Base-by-base conservation (phyloP, 2,888 invertebrate species). In the Byasa hedistus region DNA sequence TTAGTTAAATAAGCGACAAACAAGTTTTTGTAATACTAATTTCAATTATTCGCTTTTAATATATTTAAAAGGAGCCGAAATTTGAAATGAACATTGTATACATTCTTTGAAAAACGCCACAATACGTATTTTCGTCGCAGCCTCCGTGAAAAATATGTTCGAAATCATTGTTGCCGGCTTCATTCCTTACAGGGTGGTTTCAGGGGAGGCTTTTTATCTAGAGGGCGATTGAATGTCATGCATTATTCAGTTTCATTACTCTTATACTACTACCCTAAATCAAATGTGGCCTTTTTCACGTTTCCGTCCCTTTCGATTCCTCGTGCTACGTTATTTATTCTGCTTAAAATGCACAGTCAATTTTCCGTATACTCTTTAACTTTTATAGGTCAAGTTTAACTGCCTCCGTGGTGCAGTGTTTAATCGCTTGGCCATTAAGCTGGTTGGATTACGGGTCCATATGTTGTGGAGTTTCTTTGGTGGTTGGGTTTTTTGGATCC, bases 221-320 rank as follows among this genome's bases (percentile, higher is more conserved):
- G 48, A n/a, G 22, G 52, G n/a, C 52, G 21, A 86, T 88, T 86
- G 86, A 79, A 80, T 71, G 81, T 78, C 80, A 89, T 90, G 86
- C 88, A 90, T 90, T 89, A 90, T 90, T 90, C 90, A 90, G 87
- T 88, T 89, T 90, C 90, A 90, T 90, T 90, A 89, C 89, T 87
- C 82, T 79, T 79, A 86, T 79, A 86, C 87, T 83, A 82, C 81
- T 83, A 85, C 89, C 84, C 88, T 89, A 89, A 89, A 90, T 90
- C 88, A 88, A 86, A 84, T 83, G 72, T 72, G 79, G 79, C 82
- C 80, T 85, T 54, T 54, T 54, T 83, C 84, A 27, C 57, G 32
- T 85, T 85, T 83, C 82, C 83, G 82, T 78, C 75, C 71, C 69
- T 72, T 39, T 73, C 52, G n/a, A 54, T 54, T 22, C 15, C 23